phyloP scores from a whole-genome alignment of 2,113 vertebrate genomes.

The Laticauda colubrina region DNA sequence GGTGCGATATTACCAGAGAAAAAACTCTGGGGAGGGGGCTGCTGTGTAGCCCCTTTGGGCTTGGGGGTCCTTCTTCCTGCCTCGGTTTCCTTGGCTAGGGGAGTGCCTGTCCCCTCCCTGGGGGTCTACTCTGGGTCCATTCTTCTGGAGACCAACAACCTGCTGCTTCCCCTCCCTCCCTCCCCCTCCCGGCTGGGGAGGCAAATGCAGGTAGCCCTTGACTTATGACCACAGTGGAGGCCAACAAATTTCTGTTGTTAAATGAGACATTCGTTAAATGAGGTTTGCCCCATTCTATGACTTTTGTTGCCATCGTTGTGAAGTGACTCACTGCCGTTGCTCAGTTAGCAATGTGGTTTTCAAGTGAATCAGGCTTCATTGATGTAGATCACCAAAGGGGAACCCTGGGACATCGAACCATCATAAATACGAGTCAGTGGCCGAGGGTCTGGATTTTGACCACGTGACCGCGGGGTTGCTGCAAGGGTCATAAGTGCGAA shows the following conservation, averaged over 20 bases:
- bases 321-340: not conserved
- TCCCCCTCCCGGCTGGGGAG: not conserved
- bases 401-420: not conserved
- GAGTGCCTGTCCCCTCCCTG: not conserved
- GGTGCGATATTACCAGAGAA: too few species aligned
- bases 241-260: not conserved
- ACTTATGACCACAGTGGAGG: not conserved
- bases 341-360: not conserved
- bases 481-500: not conserved
- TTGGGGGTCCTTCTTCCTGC: not conserved
- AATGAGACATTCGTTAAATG: not conserved
- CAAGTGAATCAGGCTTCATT: not conserved
- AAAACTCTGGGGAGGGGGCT: not conserved
- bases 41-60: not conserved
- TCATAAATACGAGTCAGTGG: not conserved
- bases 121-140: not conserved
- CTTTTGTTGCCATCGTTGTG: not conserved
- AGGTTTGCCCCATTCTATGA: too few species aligned
- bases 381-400: not conserved
- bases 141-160: not conserved
- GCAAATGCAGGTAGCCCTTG: not conserved
- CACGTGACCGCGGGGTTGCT: not conserved
- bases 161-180: not conserved
- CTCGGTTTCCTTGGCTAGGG: not conserved
- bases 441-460: not conserved